Base-by-base conservation (phyloP, 2,797 vertebrate genomes). In the Tamandua tetradactyla region DNA sequence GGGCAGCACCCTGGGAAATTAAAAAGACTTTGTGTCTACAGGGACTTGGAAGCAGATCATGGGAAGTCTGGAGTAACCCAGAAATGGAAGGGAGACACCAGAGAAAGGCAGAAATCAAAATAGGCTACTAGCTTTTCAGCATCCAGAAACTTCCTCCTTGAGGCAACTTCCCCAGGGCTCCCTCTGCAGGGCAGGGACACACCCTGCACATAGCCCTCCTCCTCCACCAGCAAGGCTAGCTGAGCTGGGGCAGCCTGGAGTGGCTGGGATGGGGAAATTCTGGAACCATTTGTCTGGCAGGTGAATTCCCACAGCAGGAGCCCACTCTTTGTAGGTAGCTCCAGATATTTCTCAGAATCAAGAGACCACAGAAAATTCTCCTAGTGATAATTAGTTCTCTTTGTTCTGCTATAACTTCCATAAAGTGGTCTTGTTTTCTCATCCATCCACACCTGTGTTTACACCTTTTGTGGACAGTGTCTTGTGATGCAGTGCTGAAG, bases 401-500 rank as follows among this genome's bases (percentile, higher is more conserved):
- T 30, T 30, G 49, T 8, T 0, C 10, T 0, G 12, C n/a, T 25
- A 30, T 0, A 5, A 23, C 44, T 35, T 25, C 69, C 18, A 7
- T 47, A 49, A 27, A 57, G 18, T 2, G 1, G 0, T 5, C 9
- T 30, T 22, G 0, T 61, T 61, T 49, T 7, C 40, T 68, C 55
- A 14, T 30, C 4, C 11, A 2, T 64, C 64, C 10, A 14, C 25
- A 20, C 44, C 79, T 49, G 25, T 23, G 18, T n/a, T 32, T 20
- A 37, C 6, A 20, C 7, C 1, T 47, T 42, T 42, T 35, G 27
- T 22, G 40, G 32, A 42, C 7, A 13, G 35, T n/a, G 57, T 49
- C 66, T 44, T 23, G 0, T 7, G 23, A 62, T 18, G 5, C 2
- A 3, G 32, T 47, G 83, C 23, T 42, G 59, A 42, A 23, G 30